Base-by-base conservation (phyloP, 2,797 vertebrate species). In the Periparus ater region DNA sequence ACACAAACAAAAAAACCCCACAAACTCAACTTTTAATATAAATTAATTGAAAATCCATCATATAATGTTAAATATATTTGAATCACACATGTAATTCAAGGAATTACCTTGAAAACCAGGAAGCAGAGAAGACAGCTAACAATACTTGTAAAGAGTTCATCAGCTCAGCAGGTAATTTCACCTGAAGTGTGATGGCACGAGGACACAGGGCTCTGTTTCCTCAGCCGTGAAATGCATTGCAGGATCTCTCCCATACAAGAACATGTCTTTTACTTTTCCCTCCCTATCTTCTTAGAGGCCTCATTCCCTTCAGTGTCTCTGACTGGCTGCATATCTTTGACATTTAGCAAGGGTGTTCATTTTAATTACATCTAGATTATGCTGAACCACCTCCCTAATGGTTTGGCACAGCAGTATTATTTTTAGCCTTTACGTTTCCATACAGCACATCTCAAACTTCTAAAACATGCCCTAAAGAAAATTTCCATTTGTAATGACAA, bases 361-460 rank as follows among this genome's bases (percentile, higher is more conserved):
- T 93, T 85, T 87, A 77, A 92, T 92, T 77, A 76, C 74, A 54
- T 91, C 87, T 82, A 81, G 36, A 78, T 89, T 87, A 77, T 27
- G 45, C 85, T 36, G 76, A 94, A 58, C 48, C 82, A 73, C 29
- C 38, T 92, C 91, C 60, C 45, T n/a, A 40, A 83, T 23, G 60
- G 48, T 87, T 87, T 95, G 63, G 60, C 1, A 0, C 34, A 85
- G 74, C 47, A 79, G 23, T 27, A 71, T 85, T 94, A 96, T 84
- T 91, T 95, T 95, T 93, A 95, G 70, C 11, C 55, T 93, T 95
- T 73, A 80, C 57, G 45, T 94, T 95, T 95, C 82, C 63, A 85
- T 71, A 53, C 77, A 83, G 89, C 44, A 76, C 50, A 83, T 68
- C 68, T 54, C 9, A 3, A 66, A 61, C 58, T 95, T 76, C 66